Evolutionary conservation across 2,888 invertebrate genomes (phyloP), one percentile per base, ranked within the genome.

Genomic region (Zele albiditarsus): DNA sequence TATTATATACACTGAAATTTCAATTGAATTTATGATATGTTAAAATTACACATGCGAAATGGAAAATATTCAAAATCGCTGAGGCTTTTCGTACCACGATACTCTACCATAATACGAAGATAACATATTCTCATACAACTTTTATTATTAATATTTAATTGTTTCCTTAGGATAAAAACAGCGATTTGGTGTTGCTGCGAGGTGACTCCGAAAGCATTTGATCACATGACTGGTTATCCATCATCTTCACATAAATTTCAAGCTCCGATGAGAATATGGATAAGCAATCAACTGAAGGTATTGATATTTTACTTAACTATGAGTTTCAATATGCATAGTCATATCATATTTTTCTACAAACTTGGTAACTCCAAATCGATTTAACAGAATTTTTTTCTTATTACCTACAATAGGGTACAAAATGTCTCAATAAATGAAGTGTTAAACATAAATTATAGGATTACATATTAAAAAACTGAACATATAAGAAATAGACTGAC

Each of bases 121-220:
- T 20, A 20, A 53, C 20, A 20, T 53, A n/a, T 53, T 53, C n/a
- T 20, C 53, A 20, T 53, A 20, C 20, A 53, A 53, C 8, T 20
- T 27, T 58, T 31, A 23, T 31, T 67, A 6, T 46, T 67, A 25
- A 46, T n/a, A 67, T 46, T 49, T 27, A 8, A 67, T 23, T 67
- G 23, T 65, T 67, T 67, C 49, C 67, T 67, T 67, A 67, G 67
- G 67, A n/a, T 67, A 67, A 67, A 49, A 49, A 25, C 42, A 27
- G 10, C n/a, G 25, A 23, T 25, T n/a, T 23, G 46, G 46, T 5
- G 25, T 27, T 14, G 25, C 6, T 38, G 31, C 20, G 14, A n/a
- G 67, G 49, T 46, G 28, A 67, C 27, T 38, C 8, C 23, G n/a
- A 25, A 23, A 65, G 38, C 20, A 3, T 65, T 23, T 25, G 25